Evolutionary conservation across 2,113 vertebrate species (phyloP), one percentile per base, ranked within the genome.

Genomic region (Felis chaus): DNA sequence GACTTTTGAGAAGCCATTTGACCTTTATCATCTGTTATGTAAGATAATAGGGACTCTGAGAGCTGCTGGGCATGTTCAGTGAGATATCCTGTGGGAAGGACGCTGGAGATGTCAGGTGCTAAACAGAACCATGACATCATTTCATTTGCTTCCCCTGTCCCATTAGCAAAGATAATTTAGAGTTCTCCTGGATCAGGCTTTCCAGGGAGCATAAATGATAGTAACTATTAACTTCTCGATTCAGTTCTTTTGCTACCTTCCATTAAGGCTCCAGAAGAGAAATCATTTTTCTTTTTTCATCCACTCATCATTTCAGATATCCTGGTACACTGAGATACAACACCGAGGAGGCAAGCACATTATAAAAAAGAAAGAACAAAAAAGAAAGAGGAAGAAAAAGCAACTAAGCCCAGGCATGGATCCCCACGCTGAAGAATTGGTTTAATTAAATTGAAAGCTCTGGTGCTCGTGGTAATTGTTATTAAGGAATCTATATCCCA

Each of bases 81-180:
- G 84, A 93, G 82, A 53, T 25, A 71, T 18, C 96, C 55, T 45
- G 11, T n/a, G n/a, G 50, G 81, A 89, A 94, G 74, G 61, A 78
- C 18, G 6, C 39, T 45, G 19, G 90, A 84, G 92, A 74, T 23
- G 89, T 91, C 83, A 79, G 91, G 89, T 15, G 5, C 25, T 68
- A 82, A 96, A 82, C 29, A 91, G 57, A 91, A 23, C 63, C 45
- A 0, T 50, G 74, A 48, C 48, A 73, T 55, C 68, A 83, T 93
- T 96, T 93, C 93, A 93, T 84, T 89, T 57, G 85, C 81, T 55
- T 5, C 68, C 68, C 33, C 23, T 79, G 85, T 65, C 71, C 93
- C 88, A 76, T 97, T 88, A 97, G 96, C 95, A 93, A 95, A 79
- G 93, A 94, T 78, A 86, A 97, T 96, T 97, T 74, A 94, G 81